Conservation (phyloP, 2,113 vertebrate genomes). For the Platysternon megacephalum region DNA sequence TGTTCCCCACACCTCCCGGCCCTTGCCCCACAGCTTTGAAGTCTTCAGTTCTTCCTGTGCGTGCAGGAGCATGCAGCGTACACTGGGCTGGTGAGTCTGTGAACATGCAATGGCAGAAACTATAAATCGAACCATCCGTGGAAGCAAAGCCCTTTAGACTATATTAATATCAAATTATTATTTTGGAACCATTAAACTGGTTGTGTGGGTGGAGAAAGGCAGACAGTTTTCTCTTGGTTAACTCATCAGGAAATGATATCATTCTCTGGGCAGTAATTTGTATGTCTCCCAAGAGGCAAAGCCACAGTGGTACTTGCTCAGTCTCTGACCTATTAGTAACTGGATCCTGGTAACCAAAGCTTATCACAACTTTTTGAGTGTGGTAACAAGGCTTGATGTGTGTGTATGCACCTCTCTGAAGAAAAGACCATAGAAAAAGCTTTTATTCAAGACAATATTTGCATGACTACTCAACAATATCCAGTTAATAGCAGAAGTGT, state of each 20-base stretch:
- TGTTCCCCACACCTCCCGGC: neutral
- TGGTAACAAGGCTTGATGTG: neutral
- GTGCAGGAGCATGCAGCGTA: neutral
- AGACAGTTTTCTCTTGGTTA: conserved; percentile 55
- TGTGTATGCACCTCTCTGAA: neutral
- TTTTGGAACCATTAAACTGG: conserved; percentile 10
- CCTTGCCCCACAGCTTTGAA: neutral
- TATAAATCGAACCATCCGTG: conserved; percentile 80
- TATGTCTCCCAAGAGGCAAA: conserved; percentile 1
- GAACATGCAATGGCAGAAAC: conserved; percentile 53
- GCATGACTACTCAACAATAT: neutral
- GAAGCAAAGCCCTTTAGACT: conserved; percentile 35
- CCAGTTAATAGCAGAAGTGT: neutral
- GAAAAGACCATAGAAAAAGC: neutral
- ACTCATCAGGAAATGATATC: conserved; percentile 64
- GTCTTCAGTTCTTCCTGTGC: neutral
- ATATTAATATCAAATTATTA: neutral
- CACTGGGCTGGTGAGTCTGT: neutral
- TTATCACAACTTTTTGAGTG: neutral
- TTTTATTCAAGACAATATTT: neutral
- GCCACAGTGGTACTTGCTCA: neutral
- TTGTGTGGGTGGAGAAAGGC: conserved; percentile 54
- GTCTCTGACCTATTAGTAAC: neutral
- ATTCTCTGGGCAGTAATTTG: conserved; percentile 36
- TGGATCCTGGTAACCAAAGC: neutral